phyloP scores from a whole-genome alignment of 2,888 invertebrate genomes.

The Esperia sulphurella region DNA sequence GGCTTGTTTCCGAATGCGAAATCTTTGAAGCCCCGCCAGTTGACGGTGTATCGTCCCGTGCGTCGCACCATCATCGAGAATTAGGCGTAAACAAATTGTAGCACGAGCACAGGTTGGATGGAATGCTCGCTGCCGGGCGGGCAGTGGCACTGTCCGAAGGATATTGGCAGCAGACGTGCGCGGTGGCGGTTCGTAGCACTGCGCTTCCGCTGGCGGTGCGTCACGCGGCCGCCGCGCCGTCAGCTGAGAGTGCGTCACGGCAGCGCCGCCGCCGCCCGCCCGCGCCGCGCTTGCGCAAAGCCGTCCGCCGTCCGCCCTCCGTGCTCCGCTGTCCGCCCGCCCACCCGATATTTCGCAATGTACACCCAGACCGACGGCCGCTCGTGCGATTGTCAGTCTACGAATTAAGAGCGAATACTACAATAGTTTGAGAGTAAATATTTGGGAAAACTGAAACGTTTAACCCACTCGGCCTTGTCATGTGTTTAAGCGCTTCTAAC shows the following conservation, averaged over 20 bases:
- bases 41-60: slow-evolving; percentile 74
- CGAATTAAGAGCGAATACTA: background rate
- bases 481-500: background rate
- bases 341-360: slow-evolving; percentile 29
- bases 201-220: slow-evolving; percentile 56
- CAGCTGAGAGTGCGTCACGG: too few relatives aligned
- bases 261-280: slow-evolving; percentile 39
- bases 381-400: slow-evolving; percentile 6
- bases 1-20: slow-evolving; percentile 68
- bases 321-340: slow-evolving; percentile 27
- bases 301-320: slow-evolving; percentile 34
- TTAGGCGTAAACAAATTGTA: slow-evolving; percentile 24
- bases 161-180: slow-evolving; percentile 34
- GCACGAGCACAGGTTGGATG: slow-evolving; percentile 25
- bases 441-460: background rate
- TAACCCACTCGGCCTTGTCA: background rate
- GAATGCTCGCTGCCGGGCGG: slow-evolving; percentile 32
- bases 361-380: slow-evolving; percentile 14
- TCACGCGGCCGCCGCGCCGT: slow-evolving; percentile 46
- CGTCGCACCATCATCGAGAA: slow-evolving; percentile 71
- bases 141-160: slow-evolving; percentile 35
- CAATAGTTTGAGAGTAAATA: background rate
- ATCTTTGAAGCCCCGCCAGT: slow-evolving; percentile 74
- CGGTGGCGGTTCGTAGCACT: slow-evolving; percentile 51
- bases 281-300: slow-evolving; percentile 57